These are phyloP conservation scores for Turdus rufiventris DNA, from an alignment of 2,113 vertebrate species.

Conservation along the genomic window DNA sequence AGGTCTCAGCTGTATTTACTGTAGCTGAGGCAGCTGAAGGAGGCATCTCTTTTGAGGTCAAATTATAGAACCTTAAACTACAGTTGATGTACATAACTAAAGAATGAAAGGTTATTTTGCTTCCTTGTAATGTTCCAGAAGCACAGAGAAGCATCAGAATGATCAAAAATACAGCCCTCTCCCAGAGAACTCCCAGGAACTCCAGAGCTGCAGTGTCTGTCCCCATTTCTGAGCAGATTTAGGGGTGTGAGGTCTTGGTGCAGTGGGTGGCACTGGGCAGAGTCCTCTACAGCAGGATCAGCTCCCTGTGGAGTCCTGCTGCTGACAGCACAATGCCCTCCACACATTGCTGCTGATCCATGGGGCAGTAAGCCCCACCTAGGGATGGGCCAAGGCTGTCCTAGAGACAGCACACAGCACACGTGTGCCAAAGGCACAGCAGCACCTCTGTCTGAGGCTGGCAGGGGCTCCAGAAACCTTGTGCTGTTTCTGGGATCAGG, in stretches of 20 bases:
- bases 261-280: not conserved
- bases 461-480: not conserved
- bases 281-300: not conserved
- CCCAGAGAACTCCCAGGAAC: not conserved
- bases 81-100: not conserved
- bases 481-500: not conserved
- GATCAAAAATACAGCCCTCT: not conserved
- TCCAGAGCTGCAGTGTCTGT: not conserved
- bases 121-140: not conserved
- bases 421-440: not conserved
- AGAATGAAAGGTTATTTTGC: not conserved
- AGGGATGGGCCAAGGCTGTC: not conserved
- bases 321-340: not conserved
- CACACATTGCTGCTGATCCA: not conserved
- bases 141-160: not conserved
- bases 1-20: not conserved
- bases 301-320: not conserved
- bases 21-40: not conserved
- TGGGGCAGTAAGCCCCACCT: accelerated
- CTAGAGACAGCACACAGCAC: accelerated
- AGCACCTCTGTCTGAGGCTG: accelerated
- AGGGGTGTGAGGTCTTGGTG: not conserved
- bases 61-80: not conserved
- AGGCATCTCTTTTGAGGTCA: not conserved
- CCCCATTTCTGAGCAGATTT: not conserved